Evolutionary conservation across 2,113 vertebrate species (phyloP), one percentile per base, ranked within the genome.

Genomic region (Catagonus wagneri): DNA sequence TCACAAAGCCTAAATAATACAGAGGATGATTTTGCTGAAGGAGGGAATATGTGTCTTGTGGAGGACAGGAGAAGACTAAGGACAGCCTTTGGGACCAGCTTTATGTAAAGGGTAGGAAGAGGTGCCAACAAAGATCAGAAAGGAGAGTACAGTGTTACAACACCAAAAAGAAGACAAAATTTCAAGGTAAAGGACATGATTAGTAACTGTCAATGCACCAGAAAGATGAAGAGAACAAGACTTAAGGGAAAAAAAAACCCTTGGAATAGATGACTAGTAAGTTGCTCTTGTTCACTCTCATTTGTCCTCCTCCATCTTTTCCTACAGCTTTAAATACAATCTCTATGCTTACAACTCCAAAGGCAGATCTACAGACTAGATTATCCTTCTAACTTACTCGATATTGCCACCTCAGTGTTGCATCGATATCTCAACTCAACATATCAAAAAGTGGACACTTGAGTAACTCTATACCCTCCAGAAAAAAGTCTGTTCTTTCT

Each of bases 371-470:
- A 61, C 36, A 93, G n/a, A 83, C 23, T 10, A 52, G 8, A 63
- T 61, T 25, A 83, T 11, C 3, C 25, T 95, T 95, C 29, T 81
- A 29, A 87, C 34, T 81, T 83, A 93, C n/a, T 75, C 87, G 60
- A 74, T 74, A 66, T 61, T 60, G 14, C 52, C 23, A 68, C 88
- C 88, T 75, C 52, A 32, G 76, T 91, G 16, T 69, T 13, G 39
- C 61, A 50, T n/a, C 83, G 19, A 25, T 36, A 76, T 93, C 52
- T 88, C 32, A 75, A 68, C 20, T 52, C 34, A 83, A 75, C 25
- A 34, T 63, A 83, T 61, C 20, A 89, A 95, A 83, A 89, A 80
- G 2, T 52, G 1, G 36, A 83, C 60, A 54, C 36, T 52, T 20
- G 16, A 72, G 39, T 65, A 60, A 83, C 50, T 6, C 50, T 14